Percentiles rank a stretch among this genome's conserved stretches.
Evolutionary conservation across 2,888 invertebrate genomes (phyloP).

Genomic region (Leptopterna dolabrata): DNA sequence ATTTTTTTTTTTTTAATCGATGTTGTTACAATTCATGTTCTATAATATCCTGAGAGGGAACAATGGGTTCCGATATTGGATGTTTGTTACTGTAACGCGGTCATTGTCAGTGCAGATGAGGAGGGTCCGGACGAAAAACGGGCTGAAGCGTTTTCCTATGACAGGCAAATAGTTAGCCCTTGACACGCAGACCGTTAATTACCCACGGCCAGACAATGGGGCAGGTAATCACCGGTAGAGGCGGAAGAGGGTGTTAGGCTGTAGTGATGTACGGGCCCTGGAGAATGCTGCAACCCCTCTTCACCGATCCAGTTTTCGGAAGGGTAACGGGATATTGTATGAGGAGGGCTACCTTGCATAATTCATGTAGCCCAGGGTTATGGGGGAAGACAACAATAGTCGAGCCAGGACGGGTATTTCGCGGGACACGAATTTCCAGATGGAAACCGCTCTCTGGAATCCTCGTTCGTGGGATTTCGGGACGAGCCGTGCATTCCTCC

Average conservation of each 20-base stretch:
- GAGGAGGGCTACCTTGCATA: conserved; percentile 41
- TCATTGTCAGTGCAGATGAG: not conserved
- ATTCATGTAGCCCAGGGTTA: conserved; percentile 15
- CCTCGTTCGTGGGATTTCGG: not conserved
- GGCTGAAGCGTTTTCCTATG: not conserved
- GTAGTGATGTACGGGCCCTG: conserved; percentile 31
- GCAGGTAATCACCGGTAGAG: conserved; percentile 41
- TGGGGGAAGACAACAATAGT: conserved; percentile 12
- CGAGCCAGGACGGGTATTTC: conserved; percentile 6
- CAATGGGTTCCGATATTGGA: not conserved
- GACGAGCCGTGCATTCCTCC: not conserved
- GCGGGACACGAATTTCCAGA: conserved; percentile 12
- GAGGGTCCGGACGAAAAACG: not conserved
- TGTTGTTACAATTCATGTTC: too few relatives aligned
- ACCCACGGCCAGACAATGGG: conserved; percentile 12
- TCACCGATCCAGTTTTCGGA: not conserved
- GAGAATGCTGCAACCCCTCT: not conserved
- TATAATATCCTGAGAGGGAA: not conserved
- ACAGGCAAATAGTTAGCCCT: conserved; percentile 34
- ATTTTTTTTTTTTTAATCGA: too few relatives aligned
- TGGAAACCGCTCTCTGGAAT: conserved; percentile 28
- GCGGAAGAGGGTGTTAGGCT: not conserved
- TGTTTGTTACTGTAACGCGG: not conserved
- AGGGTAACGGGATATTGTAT: conserved; percentile 30
- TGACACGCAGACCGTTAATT: conserved; percentile 34